phyloP scores from a whole-genome alignment of 2,888 invertebrate genomes.

The Meandrusa payeni region DNA sequence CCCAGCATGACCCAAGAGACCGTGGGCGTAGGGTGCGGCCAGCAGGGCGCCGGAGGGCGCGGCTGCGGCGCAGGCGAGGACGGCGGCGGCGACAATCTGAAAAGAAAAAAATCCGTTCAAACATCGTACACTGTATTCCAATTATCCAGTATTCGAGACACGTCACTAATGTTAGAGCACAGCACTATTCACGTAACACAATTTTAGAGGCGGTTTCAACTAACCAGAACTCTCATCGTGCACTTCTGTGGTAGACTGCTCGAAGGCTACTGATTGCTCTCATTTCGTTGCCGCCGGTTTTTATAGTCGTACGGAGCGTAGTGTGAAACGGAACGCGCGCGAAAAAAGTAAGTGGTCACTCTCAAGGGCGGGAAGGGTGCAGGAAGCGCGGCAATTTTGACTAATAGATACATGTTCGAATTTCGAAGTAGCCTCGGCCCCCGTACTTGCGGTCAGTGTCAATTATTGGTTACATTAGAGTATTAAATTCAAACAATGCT shows the following conservation, averaged over 20 bases:
- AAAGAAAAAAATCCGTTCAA: conserved; percentile 41
- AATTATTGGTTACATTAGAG: conserved; percentile 19
- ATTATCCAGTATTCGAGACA: conserved; percentile 29
- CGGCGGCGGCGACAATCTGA: conserved; percentile 80
- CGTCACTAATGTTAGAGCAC: conserved; percentile 32
- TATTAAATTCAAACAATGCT: background rate
- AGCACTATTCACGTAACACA: conserved; percentile 40
- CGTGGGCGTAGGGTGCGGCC: conserved; percentile 52
- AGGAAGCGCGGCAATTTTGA: conserved; percentile 67
- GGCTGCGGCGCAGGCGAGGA: conserved; percentile 70
- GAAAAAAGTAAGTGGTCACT: conserved; percentile 73
- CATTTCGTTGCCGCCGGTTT: conserved; percentile 60
- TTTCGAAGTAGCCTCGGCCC: conserved; percentile 38
- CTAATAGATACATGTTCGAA: conserved; percentile 46
- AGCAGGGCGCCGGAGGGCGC: conserved; percentile 63
- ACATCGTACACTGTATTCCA: conserved; percentile 22
- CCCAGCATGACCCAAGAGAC: conserved; percentile 28
- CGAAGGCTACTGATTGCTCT: conserved; percentile 77
- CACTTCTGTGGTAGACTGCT: conserved; percentile 79
- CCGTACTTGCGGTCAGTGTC: conserved; percentile 23
- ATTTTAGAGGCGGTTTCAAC: conserved; percentile 39
- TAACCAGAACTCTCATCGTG: conserved; percentile 78
- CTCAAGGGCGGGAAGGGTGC: conserved; percentile 77
- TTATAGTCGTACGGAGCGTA: conserved; percentile 60
- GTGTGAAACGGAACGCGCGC: conserved; percentile 60